These are phyloP conservation scores for Ylistrum balloti DNA, from an alignment of 1,140 invertebrate genomes.

Conservation along the genomic window DNA sequence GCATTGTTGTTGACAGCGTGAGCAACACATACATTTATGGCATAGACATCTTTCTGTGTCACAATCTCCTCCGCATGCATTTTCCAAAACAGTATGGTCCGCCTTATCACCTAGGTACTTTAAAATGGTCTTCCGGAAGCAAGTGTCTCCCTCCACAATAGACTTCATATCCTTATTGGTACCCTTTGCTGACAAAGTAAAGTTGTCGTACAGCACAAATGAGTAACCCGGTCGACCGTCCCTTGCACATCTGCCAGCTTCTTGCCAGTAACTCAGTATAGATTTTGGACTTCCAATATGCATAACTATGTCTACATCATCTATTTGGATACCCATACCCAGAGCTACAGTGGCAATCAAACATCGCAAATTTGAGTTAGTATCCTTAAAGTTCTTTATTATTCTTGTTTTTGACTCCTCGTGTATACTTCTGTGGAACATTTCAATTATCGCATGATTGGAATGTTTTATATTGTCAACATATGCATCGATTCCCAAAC, in stretches of 20 bases:
- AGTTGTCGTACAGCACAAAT: conserved; percentile 47
- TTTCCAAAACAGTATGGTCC: background rate
- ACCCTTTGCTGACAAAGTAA: conserved; percentile 46
- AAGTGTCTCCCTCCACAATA: background rate
- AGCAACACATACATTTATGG: background rate
- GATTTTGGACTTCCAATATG: conserved; percentile 52
- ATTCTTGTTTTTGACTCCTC: conserved; percentile 41
- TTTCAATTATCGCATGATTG: background rate
- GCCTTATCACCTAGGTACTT: background rate
- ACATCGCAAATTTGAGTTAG: conserved; percentile 6
- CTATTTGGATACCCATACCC: no score
- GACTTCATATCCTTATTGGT: conserved; percentile 34
- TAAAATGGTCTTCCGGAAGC: background rate
- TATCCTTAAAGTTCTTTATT: background rate
- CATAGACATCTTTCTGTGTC: background rate
- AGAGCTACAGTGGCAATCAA: no score
- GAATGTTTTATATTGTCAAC: background rate
- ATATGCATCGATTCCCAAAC: no score
- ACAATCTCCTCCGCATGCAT: background rate
- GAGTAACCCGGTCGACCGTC: conserved; percentile 19
- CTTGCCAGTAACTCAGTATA: background rate
- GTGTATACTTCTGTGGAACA: no score
- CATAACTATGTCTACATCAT: conserved; percentile 46
- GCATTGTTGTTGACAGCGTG: background rate
- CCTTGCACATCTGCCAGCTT: conserved; percentile 48